Percentiles rank a stretch among this genome's conserved stretches.
Evolutionary conservation across 2,888 invertebrate species (phyloP).

Genomic region (Conchocele bisecta): DNA sequence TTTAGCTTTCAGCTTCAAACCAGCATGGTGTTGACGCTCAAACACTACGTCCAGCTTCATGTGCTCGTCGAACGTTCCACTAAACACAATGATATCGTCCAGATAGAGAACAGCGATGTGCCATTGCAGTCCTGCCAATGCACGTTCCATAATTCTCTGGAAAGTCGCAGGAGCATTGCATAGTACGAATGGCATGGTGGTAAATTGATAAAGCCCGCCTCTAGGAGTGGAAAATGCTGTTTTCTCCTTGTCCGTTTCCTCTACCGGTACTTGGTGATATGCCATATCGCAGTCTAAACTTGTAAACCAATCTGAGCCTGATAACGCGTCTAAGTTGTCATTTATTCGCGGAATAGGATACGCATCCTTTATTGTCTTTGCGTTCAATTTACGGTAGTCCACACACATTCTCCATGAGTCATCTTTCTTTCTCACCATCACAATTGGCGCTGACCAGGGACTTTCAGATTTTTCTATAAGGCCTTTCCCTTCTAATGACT

Average conservation of each 20-base stretch:
- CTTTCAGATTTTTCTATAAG: constrained; percentile 27
- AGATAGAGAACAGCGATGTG: constrained; percentile 55
- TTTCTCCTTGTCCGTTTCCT: constrained; percentile 12
- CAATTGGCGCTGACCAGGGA: not conserved
- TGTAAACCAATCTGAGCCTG: constrained; percentile 21
- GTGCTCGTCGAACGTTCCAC: constrained; percentile 42
- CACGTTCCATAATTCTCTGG: constrained; percentile 22
- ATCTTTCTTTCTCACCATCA: constrained; percentile 23
- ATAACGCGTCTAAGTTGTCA: constrained; percentile 10
- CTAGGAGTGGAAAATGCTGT: constrained; percentile 28
- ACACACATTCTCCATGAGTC: constrained; percentile 22
- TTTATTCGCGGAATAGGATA: constrained; percentile 13
- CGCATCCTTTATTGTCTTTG: constrained; percentile 33
- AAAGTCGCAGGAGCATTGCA: not conserved
- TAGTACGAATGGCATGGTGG: constrained; percentile 4
- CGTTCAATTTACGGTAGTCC: constrained; percentile 9
- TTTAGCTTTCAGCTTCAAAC: constrained; percentile 43
- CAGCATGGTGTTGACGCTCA: constrained; percentile 29
- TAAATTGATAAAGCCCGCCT: constrained; percentile 14
- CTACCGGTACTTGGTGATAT: constrained; percentile 20
- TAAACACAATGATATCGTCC: constrained; percentile 55
- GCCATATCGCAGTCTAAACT: constrained; percentile 26
- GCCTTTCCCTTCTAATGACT: constrained; percentile 18
- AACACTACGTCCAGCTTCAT: constrained; percentile 44
- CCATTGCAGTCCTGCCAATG: constrained; percentile 40